Evolutionary conservation across 2,888 invertebrate genomes (phyloP).

Genomic region (Apodemia zela): DNA sequence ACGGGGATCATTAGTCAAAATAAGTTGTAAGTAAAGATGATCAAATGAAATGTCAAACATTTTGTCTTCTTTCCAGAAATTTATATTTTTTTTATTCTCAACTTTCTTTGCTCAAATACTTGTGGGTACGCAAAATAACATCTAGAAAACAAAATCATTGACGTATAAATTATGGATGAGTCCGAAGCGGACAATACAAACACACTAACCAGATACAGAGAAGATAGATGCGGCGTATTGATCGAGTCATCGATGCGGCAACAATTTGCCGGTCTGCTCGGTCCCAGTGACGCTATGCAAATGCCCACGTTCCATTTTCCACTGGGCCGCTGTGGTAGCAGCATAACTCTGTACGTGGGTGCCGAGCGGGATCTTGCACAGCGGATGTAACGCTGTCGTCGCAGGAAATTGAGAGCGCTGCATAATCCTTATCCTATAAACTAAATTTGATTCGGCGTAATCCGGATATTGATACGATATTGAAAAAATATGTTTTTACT

Average conservation of each 20-base stretch:
- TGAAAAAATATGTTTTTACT: conserved; percentile 50
- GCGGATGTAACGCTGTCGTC: conserved; percentile 75
- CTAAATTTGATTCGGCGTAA: conserved; percentile 77
- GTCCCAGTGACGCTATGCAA: conserved; percentile 71
- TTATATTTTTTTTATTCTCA: conserved; percentile 14
- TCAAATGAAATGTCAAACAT: no score
- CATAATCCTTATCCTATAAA: conserved; percentile 76
- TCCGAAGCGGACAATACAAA: conserved; percentile 25
- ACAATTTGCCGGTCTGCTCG: conserved; percentile 77
- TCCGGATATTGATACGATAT: conserved; percentile 78
- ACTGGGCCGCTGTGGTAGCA: conserved; percentile 47
- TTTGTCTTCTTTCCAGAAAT: no score
- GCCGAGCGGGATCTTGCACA: conserved; percentile 43
- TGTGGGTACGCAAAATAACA: neutral
- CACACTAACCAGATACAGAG: conserved; percentile 28
- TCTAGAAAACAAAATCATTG: conserved; percentile 25
- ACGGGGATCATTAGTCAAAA: no score
- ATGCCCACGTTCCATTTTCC: conserved; percentile 72
- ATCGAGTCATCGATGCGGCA: conserved; percentile 72
- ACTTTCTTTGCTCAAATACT: conserved; percentile 16
- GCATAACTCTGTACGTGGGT: conserved; percentile 30
- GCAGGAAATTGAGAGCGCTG: conserved; percentile 79
- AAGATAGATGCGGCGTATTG: conserved; percentile 62
- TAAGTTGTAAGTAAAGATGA: no score
- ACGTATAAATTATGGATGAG: conserved; percentile 29